Evolutionary conservation across 1,140 invertebrate genomes (phyloP), one percentile per base, ranked within the genome.

Genomic region (Drosophila nasuta): DNA sequence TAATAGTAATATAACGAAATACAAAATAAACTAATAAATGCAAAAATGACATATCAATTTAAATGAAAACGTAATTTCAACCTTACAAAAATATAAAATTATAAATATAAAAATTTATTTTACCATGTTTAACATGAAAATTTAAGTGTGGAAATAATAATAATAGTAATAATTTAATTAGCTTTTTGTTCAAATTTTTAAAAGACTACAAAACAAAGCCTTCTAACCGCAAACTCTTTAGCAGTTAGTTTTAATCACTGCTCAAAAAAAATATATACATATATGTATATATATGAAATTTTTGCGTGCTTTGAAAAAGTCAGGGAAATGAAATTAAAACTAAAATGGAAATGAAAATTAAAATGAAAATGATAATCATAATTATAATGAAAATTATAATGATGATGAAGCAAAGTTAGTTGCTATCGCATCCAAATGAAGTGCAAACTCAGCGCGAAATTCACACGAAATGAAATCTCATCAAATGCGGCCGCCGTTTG

Each of bases 371-470:
- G 3, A 38, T 8, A 54, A 30, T 30, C 1, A 30, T 13, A 33
- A 56, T 56, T 6, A 38, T 10, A 56, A 13, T 38, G 11, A 30
- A 54, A 56, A 54, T 30, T 3, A 11, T 30, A 28, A 5, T 2
- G 38, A 5, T 20, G 46, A 28, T 30, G 5, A 13, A 65, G 30
- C 11, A 6, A 51, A 43, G 64, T 52, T 64, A 25, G 25, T 48
- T n/a, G 7, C 49, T 33, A 11, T 10, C 5, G 25, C 66, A 63
- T 64, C 4, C 43, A 30, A 76, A 71, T 79, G 64, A 70, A 67
- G 72, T 79, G 71, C 57, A 45, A 79, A 59, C 51, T 75, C 52
- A 49, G 71, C 56, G 58, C 67, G 51, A 76, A 79, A 72, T 64
- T 79, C 66, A 49, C 58, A 51, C 51, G 17, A 65, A 81, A 73